These are phyloP conservation scores for Astyanax mexicanus DNA, from an alignment of 2,797 vertebrate genomes.

Conservation along the genomic window DNA sequence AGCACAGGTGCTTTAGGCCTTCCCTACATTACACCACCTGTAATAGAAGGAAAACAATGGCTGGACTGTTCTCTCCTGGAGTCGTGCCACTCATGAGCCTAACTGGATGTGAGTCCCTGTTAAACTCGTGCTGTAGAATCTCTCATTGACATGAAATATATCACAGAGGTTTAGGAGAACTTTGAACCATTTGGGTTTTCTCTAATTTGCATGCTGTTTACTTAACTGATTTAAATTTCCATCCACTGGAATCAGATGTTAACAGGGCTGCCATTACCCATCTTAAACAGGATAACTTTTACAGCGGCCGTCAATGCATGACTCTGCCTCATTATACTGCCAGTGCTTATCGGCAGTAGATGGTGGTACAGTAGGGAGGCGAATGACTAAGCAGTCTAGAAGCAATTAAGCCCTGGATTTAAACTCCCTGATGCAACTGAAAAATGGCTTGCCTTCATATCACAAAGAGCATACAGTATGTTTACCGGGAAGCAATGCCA, in stretches of 20 bases:
- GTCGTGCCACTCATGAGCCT: not conserved
- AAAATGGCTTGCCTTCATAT: constrained; percentile 23
- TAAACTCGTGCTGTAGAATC: not conserved
- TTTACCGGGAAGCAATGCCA: not conserved
- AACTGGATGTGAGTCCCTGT: not conserved
- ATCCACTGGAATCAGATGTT: not conserved
- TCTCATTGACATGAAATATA: not conserved
- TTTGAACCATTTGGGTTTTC: constrained; percentile 5
- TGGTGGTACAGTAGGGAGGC: constrained; percentile 17
- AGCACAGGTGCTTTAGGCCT: constrained; percentile 29
- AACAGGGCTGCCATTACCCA: not conserved
- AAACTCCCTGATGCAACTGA: not conserved
- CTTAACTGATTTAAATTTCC: constrained; percentile 1
- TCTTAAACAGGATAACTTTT: constrained; percentile 1
- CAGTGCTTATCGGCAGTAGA: constrained; percentile 16
- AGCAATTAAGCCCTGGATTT: constrained; percentile 34
- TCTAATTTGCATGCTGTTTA: not conserved
- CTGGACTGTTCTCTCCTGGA: constrained; percentile 5
- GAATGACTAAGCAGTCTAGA: constrained; percentile 49
- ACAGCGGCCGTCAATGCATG: constrained; percentile 9
- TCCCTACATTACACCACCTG: constrained; percentile 16
- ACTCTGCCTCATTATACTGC: constrained; percentile 10
- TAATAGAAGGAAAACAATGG: constrained; percentile 31
- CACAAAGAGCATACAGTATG: not conserved
- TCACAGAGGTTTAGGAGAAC: not conserved